A percentile compares a stretch with the other conserved stretches of the same genome.
phyloP scores from a whole-genome alignment of 2,888 invertebrate species.

The Drosophila melanosoma region DNA sequence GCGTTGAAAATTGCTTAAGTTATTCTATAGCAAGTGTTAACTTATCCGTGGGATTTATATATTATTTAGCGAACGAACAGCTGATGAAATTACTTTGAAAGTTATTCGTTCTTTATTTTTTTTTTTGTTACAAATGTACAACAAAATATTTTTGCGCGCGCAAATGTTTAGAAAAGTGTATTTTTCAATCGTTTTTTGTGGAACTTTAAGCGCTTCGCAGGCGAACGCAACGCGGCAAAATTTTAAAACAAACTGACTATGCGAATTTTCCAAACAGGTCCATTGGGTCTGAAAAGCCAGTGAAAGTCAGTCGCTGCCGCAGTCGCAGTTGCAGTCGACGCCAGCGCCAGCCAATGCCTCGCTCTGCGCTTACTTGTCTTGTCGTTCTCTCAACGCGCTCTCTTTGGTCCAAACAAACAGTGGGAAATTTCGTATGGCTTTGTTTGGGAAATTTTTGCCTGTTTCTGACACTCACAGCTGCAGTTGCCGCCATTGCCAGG shows the following conservation, averaged over 20 bases:
- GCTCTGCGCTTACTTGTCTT: slow-evolving; percentile 25
- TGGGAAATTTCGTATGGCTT: slow-evolving; percentile 66
- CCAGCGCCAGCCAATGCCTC: slow-evolving; percentile 30
- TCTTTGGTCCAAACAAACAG: slow-evolving; percentile 45
- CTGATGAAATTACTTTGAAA: slow-evolving; percentile 1
- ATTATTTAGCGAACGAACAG: slow-evolving; percentile 2
- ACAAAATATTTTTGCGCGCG: slow-evolving; percentile 12
- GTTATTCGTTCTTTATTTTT: not conserved
- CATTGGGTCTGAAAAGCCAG: slow-evolving; percentile 66
- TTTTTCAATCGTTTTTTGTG: slow-evolving; percentile 2
- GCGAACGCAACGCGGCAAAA: slow-evolving; percentile 71
- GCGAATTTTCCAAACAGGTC: slow-evolving; percentile 81
- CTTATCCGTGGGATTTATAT: not conserved
- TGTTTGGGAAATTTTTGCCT: slow-evolving; percentile 72
- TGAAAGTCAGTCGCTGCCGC: slow-evolving; percentile 57
- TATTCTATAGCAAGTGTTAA: slow-evolving; percentile 29
- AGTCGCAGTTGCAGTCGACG: slow-evolving; percentile 22
- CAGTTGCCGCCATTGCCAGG: slow-evolving; percentile 6
- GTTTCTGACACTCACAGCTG: slow-evolving; percentile 4
- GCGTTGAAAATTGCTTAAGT: slow-evolving; percentile 36
- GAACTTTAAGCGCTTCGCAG: slow-evolving; percentile 22
- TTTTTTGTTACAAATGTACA: not conserved
- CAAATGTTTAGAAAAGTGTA: slow-evolving; percentile 3
- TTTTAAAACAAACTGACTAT: slow-evolving; percentile 82
- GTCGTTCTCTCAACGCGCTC: slow-evolving; percentile 15